Percentiles rank a stretch among this genome's conserved stretches.
Evolutionary conservation across 2,113 vertebrate species (phyloP).

Genomic region (Proterorhinus semilunaris): DNA sequence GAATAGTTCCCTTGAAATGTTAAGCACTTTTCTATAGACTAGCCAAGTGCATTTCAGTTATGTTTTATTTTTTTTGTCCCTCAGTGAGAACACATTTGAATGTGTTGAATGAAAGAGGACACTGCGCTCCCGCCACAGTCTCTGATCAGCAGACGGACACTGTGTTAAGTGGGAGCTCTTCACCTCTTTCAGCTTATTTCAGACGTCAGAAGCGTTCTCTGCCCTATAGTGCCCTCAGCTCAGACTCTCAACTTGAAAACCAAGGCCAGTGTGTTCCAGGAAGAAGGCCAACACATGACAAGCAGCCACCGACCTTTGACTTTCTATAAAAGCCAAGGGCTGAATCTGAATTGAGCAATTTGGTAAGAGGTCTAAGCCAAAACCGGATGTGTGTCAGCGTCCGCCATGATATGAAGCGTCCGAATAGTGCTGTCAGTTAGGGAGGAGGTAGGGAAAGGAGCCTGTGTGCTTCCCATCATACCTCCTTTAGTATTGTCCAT

Average conservation of each 20-base stretch:
- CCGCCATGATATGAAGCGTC: too few relatives aligned
- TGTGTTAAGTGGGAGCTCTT: constrained; percentile 51
- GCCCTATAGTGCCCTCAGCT: constrained; percentile 31
- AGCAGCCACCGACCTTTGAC: constrained; percentile 8
- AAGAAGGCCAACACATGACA: constrained; percentile 21
- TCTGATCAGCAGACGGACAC: constrained; percentile 43
- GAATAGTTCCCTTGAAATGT: too few relatives aligned
- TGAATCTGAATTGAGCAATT: background rate
- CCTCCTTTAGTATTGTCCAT: too few relatives aligned
- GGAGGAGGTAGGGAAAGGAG: too few relatives aligned
- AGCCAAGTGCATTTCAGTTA: too few relatives aligned
- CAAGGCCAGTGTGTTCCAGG: constrained; percentile 10
- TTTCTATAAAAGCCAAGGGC: background rate
- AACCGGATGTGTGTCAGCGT: too few relatives aligned
- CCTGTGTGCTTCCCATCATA: too few relatives aligned
- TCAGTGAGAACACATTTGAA: background rate
- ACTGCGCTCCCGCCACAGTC: constrained; percentile 3
- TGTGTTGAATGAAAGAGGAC: constrained; percentile 8
- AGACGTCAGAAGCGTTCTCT: constrained; percentile 35
- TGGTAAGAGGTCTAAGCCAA: too few relatives aligned
- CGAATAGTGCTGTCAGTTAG: too few relatives aligned
- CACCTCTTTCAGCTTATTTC: constrained; percentile 46
- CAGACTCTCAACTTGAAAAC: constrained; percentile 51
- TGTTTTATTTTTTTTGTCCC: too few relatives aligned
- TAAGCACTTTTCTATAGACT: too few relatives aligned